Percentiles rank a stretch among this genome's conserved stretches.
These are phyloP conservation scores for Andrena bicolor DNA, from an alignment of 2,888 invertebrate genomes.

Conservation along the genomic window DNA sequence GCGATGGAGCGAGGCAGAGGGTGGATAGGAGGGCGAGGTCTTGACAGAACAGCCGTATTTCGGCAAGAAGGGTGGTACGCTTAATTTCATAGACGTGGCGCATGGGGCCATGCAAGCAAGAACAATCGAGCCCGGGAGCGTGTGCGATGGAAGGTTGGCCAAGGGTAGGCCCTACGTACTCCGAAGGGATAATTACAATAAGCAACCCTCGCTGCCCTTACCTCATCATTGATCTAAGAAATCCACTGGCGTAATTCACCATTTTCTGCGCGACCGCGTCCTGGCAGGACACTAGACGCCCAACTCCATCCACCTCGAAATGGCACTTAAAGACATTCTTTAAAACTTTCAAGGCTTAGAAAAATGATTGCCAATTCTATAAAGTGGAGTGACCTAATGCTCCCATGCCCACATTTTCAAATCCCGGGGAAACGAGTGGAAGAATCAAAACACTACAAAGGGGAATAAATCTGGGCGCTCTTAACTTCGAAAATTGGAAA, in stretches of 20 bases:
- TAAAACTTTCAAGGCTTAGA: too few species aligned
- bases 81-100: constrained; percentile 80
- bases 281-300: not conserved
- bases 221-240: constrained; percentile 74
- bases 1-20: constrained; percentile 38
- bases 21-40: constrained; percentile 53
- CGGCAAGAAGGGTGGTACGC: constrained; percentile 77
- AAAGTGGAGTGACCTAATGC: too few species aligned
- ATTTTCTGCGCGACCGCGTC: constrained; percentile 25
- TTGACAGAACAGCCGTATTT: constrained; percentile 73
- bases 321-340: not conserved
- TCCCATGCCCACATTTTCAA: too few species aligned
- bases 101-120: constrained; percentile 77
- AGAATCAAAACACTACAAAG: not conserved
- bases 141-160: constrained; percentile 75
- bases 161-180: constrained; percentile 71
- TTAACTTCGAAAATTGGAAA: not conserved
- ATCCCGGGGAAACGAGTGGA: too few species aligned
- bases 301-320: not conserved
- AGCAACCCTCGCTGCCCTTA: constrained; percentile 76
- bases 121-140: constrained; percentile 80
- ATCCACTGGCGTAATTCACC: constrained; percentile 73
- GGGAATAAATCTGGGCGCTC: not conserved
- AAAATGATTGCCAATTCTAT: too few species aligned
- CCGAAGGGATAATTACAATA: constrained; percentile 81